Conservation (phyloP, 2,888 invertebrate genomes). For the Lithophane leautieri region DNA sequence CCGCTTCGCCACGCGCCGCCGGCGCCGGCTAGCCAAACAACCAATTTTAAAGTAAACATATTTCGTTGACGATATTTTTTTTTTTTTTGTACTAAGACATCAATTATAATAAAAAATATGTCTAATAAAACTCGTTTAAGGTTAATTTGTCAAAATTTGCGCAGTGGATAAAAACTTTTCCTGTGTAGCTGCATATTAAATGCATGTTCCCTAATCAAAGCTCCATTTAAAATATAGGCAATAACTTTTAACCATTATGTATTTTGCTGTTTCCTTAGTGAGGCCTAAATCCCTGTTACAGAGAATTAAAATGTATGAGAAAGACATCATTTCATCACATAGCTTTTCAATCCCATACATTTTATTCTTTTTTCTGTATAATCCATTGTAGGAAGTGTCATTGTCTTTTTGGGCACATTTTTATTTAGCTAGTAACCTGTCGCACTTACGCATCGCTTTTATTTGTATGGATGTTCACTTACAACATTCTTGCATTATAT, state of each 20-base stretch:
- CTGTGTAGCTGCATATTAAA: slow-evolving; percentile 8
- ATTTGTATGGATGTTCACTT: slow-evolving; percentile 65
- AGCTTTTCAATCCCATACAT: slow-evolving; percentile 11
- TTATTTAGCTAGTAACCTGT: slow-evolving; percentile 61
- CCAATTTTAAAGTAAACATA: no score
- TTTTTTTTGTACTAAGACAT: no score
- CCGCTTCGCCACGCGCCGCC: no score
- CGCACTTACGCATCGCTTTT: slow-evolving; percentile 68
- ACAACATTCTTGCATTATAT: slow-evolving; percentile 64
- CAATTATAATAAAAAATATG: no score
- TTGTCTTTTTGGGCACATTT: slow-evolving; percentile 61
- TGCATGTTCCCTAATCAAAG: slow-evolving; percentile 14
- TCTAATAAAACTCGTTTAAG: no score
- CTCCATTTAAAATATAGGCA: slow-evolving; percentile 7
- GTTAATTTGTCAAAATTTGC: no score
- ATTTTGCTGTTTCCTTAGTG: slow-evolving; percentile 23
- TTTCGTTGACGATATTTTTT: no score
- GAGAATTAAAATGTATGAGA: slow-evolving; percentile 30
- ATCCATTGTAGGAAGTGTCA: slow-evolving; percentile 43
- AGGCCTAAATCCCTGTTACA: neutral
- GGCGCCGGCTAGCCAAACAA: no score
- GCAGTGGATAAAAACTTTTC: no score
- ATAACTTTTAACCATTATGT: neutral
- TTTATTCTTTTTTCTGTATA: slow-evolving; percentile 59
- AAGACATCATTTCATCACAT: slow-evolving; percentile 11